Conservation (phyloP, 2,888 invertebrate species). For the Lapara coniferarum region DNA sequence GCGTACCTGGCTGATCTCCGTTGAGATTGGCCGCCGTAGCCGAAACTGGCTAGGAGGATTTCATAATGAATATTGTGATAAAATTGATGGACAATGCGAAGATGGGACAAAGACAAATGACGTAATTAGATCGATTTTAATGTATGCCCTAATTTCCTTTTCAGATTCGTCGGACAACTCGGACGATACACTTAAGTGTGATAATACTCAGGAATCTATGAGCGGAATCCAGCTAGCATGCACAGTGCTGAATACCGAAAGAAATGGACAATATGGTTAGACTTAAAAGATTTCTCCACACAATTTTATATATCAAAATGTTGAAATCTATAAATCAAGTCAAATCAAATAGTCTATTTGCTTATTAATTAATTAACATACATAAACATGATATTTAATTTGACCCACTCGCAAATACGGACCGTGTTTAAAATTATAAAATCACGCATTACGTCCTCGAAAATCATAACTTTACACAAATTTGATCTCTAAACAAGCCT, state of each 20-base stretch:
- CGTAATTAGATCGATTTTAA: neutral
- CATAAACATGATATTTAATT: neutral
- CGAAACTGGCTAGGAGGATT: no score
- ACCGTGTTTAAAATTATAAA: neutral
- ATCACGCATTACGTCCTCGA: neutral
- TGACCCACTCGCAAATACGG: neutral
- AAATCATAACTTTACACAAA: neutral
- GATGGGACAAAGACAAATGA: neutral
- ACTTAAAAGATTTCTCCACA: no score
- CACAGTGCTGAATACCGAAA: no score
- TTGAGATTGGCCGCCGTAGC: no score
- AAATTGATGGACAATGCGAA: neutral
- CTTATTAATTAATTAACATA: neutral
- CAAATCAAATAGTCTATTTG: neutral
- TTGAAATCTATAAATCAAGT: neutral
- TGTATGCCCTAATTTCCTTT: neutral
- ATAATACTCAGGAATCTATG: no score
- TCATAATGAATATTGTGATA: no score
- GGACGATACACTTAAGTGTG: no score
- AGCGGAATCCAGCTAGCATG: no score
- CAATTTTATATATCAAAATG: no score
- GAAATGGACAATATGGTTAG: no score
- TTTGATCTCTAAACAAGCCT: slow-evolving; percentile 1
- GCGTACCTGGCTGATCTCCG: no score
- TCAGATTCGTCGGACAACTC: neutral